Evolutionary conservation across 2,113 vertebrate species (phyloP).

Genomic region (Daphoenositta chrysoptera): DNA sequence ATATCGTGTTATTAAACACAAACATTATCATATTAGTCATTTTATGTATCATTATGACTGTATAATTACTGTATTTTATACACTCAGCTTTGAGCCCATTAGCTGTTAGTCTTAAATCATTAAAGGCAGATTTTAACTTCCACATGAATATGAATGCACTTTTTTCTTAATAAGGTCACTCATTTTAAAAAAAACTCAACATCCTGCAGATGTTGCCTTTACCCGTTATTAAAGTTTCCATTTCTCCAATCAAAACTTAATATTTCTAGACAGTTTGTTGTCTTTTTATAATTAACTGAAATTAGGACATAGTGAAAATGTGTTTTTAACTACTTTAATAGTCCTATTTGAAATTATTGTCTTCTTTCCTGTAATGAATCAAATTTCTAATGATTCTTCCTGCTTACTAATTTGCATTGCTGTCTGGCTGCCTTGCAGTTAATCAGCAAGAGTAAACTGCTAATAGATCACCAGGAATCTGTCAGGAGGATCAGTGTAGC

Average conservation of each 20-base stretch:
- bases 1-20: background rate
- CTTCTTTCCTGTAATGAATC: background rate
- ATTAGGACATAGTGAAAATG: background rate
- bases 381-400: background rate
- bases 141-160: background rate
- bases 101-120: background rate
- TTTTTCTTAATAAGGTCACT: background rate
- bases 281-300: background rate
- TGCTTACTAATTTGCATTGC: background rate
- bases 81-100: background rate
- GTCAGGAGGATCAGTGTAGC: background rate
- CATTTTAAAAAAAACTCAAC: background rate
- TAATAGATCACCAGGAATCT: background rate
- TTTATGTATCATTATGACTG: background rate
- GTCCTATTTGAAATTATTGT: background rate
- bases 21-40: background rate
- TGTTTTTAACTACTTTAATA: background rate
- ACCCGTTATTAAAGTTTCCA: background rate
- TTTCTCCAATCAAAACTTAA: background rate
- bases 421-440: background rate
- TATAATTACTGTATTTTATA: background rate
- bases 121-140: background rate
- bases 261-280: background rate
- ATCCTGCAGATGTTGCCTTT: background rate
- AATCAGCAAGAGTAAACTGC: background rate